These are phyloP conservation scores for Montipora cactus DNA, from an alignment of 64 coral and sea anemone species.

Conservation along the genomic window DNA sequence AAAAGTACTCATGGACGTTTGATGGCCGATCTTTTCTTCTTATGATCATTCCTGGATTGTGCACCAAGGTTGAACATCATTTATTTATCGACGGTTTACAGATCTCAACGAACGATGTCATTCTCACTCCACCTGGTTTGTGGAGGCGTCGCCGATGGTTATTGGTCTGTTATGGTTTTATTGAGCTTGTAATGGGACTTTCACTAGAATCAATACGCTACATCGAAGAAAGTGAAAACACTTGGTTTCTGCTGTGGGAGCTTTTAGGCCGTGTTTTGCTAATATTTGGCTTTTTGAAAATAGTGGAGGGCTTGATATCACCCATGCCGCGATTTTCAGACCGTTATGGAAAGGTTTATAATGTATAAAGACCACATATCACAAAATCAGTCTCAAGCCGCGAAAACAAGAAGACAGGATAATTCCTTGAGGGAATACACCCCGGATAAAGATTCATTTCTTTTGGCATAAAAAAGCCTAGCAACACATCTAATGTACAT, in stretches of 20 bases:
- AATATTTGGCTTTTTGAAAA: conserved; percentile 54
- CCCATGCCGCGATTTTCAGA: neutral
- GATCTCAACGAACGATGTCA: neutral
- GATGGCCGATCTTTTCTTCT: conserved; percentile 28
- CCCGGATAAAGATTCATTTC: no score
- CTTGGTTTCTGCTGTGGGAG: conserved; percentile 17
- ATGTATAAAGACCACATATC: conserved; percentile 2
- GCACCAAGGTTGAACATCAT: conserved; percentile 27
- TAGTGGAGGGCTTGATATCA: conserved; percentile 41
- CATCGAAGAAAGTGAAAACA: neutral
- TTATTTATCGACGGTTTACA: conserved; percentile 32
- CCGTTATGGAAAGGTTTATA: conserved; percentile 5
- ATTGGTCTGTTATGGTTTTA: neutral
- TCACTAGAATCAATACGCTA: conserved; percentile 28
- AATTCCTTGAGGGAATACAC: no score
- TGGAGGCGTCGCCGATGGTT: conserved; percentile 35
- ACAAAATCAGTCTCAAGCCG: no score
- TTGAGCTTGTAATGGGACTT: conserved; percentile 21
- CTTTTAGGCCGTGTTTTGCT: conserved; percentile 40
- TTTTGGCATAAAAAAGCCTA: neutral
- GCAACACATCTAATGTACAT: no score
- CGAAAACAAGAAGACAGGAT: no score
- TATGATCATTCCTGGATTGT: conserved; percentile 19
- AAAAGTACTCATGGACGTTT: conserved; percentile 14
- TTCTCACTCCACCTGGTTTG: neutral